These are phyloP conservation scores for Rhea pennata DNA, from an alignment of 2,113 vertebrate species.

Conservation along the genomic window DNA sequence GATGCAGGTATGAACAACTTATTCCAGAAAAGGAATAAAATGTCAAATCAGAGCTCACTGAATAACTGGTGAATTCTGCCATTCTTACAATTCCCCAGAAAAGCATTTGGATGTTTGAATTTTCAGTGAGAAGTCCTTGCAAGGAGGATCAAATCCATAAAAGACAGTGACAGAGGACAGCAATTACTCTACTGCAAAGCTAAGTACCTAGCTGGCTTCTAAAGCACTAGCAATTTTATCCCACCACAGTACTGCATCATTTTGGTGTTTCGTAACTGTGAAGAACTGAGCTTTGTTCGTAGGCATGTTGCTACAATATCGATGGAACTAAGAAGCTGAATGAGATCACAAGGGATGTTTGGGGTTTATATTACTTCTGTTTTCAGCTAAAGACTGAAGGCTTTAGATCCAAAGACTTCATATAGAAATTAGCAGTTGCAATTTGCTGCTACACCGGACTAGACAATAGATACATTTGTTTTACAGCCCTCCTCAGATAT, in stretches of 20 bases:
- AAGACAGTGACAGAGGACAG: not conserved
- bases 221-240: not conserved
- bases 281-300: not conserved
- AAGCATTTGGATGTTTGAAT: not conserved
- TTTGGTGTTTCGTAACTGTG: not conserved
- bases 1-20: not conserved
- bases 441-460: not conserved
- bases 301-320: not conserved
- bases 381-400: not conserved
- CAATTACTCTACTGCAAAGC: not conserved
- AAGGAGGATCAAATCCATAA: not conserved
- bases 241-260: not conserved
- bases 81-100: not conserved
- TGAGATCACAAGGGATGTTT: not conserved
- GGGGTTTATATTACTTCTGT: not conserved
- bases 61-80: not conserved
- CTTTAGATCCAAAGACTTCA: not conserved
- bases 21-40: not conserved
- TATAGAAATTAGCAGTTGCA: not conserved
- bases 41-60: not conserved
- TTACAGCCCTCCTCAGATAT: conserved; percentile 8
- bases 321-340: not conserved
- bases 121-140: not conserved
- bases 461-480: not conserved
- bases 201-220: not conserved